Percentiles rank a stretch among this genome's conserved stretches.
Conservation (phyloP, 2,888 invertebrate species). For the Spodoptera littoralis region DNA sequence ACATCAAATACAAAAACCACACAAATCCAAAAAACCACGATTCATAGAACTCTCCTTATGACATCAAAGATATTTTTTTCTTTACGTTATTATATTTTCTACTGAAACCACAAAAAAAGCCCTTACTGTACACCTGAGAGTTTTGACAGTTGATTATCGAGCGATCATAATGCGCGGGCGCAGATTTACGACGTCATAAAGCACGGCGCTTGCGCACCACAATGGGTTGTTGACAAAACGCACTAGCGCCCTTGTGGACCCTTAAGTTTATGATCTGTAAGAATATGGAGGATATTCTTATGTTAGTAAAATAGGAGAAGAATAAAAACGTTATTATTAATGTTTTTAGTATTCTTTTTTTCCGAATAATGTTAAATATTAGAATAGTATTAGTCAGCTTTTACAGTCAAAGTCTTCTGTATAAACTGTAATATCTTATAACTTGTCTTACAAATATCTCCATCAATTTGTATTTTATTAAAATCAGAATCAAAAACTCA, state of each 20-base stretch:
- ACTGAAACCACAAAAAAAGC: conserved; percentile 42
- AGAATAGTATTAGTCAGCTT: too few relatives aligned
- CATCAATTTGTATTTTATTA: too few relatives aligned
- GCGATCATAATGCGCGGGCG: conserved; percentile 71
- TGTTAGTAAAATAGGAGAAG: neutral
- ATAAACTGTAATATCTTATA: too few relatives aligned
- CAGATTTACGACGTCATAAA: conserved; percentile 83
- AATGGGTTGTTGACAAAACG: conserved; percentile 67
- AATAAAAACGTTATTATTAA: too few relatives aligned
- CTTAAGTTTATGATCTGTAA: conserved; percentile 44
- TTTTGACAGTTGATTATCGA: conserved; percentile 76
- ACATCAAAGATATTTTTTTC: conserved; percentile 26
- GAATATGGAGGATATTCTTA: conserved; percentile 55
- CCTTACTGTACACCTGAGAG: conserved; percentile 63
- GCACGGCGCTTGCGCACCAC: conserved; percentile 73
- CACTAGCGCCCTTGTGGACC: conserved; percentile 56
- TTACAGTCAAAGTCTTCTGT: too few relatives aligned
- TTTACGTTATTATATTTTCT: conserved; percentile 31
- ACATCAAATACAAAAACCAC: neutral
- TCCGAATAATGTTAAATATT: too few relatives aligned
- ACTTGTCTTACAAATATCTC: too few relatives aligned
- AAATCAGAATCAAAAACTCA: too few relatives aligned
- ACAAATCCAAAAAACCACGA: conserved; percentile 10
- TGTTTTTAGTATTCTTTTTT: too few relatives aligned
- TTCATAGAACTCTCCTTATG: conserved; percentile 46